phyloP scores from a whole-genome alignment of 2,888 invertebrate species.

The Cantharis lateralis region DNA sequence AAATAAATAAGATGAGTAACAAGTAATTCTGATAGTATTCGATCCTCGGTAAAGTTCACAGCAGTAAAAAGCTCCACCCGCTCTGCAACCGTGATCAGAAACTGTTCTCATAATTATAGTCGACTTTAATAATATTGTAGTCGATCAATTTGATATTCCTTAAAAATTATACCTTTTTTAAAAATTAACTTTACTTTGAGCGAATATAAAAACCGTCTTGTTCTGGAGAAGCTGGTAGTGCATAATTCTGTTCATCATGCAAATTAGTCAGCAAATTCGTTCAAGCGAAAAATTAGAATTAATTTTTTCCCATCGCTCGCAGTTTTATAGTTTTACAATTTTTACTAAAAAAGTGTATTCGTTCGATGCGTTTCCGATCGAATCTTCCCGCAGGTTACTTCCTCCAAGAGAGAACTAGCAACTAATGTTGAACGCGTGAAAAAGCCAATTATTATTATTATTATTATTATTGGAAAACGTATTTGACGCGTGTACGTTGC shows the following conservation, averaged over 20 bases:
- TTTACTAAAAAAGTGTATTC: neutral
- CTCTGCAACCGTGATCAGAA: slow-evolving; percentile 39
- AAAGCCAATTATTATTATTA: neutral
- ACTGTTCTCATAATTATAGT: slow-evolving; percentile 40
- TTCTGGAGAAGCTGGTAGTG: slow-evolving; percentile 8
- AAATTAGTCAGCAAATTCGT: slow-evolving; percentile 30
- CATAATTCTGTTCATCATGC: slow-evolving; percentile 35
- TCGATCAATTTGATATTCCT: slow-evolving; percentile 7
- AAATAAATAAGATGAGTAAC: slow-evolving; percentile 25
- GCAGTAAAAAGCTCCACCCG: slow-evolving; percentile 35
- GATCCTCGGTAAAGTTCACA: slow-evolving; percentile 38
- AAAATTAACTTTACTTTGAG: neutral
- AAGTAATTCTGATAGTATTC: slow-evolving; percentile 30
- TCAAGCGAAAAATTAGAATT: neutral
- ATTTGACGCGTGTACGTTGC: neutral
- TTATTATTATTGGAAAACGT: neutral
- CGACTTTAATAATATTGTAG: slow-evolving; percentile 37
- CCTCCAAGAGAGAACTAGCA: neutral
- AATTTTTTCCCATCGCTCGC: neutral
- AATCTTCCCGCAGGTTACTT: neutral
- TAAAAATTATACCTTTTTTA: neutral
- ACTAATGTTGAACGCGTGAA: neutral
- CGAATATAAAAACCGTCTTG: slow-evolving; percentile 3
- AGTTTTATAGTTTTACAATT: neutral
- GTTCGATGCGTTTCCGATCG: neutral